Evolutionary conservation across 2,888 invertebrate species (phyloP).

Genomic region (Tachina grossa): DNA sequence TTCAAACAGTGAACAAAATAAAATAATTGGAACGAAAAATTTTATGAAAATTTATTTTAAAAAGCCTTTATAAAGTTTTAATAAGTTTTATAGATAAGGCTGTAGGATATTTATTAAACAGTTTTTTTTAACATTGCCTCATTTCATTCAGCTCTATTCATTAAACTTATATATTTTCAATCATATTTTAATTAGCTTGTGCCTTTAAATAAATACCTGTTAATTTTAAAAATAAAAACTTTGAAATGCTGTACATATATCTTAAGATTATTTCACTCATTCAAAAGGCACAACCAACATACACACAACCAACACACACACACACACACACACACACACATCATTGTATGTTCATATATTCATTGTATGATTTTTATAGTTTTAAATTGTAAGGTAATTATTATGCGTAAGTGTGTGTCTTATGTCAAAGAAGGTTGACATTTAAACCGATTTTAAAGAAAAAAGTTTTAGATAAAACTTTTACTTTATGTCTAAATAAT

Average conservation of each 20-base stretch:
- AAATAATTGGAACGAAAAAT: no score
- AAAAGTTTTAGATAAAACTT: no score
- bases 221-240: conserved; percentile 19
- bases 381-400: conserved; percentile 24
- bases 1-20: no score
- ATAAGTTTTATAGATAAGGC: no score
- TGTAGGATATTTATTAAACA: no score
- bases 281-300: neutral
- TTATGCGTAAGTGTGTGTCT: conserved; percentile 27
- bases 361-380: neutral
- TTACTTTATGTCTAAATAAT: no score
- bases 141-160: conserved; percentile 10
- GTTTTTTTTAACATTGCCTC: neutral
- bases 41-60: no score
- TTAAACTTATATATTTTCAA: conserved; percentile 38
- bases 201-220: conserved; percentile 42
- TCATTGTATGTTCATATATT: neutral
- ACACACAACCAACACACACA: neutral
- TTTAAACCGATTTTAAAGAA: conserved; percentile 4
- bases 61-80: no score
- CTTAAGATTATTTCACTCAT: neutral
- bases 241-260: neutral
- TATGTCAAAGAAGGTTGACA: conserved; percentile 42
- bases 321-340: neutral
- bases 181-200: conserved; percentile 63